phyloP scores from a whole-genome alignment of 2,797 vertebrate species.

The Dendrocincla tyrannina region DNA sequence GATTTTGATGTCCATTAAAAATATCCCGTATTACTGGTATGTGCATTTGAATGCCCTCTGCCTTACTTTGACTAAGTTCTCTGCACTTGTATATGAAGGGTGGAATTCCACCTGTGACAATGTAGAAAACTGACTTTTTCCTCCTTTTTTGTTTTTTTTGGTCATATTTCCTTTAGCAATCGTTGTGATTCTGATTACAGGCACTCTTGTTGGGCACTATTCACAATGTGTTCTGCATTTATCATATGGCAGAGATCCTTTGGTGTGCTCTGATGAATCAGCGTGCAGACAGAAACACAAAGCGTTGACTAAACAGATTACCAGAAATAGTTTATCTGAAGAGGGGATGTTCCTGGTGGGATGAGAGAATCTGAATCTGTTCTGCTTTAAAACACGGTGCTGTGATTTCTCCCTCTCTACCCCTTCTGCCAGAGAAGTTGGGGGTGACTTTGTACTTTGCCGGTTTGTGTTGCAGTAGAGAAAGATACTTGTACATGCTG shows the following conservation, averaged over 20 bases:
- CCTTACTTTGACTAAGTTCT: neutral
- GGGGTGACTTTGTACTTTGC: neutral
- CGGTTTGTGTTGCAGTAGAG: neutral
- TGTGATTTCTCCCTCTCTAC: neutral
- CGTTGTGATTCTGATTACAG: neutral
- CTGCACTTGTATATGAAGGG: fast-evolving
- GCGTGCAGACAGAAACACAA: neutral
- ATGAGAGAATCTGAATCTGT: neutral
- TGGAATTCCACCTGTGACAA: neutral
- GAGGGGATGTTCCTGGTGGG: neutral
- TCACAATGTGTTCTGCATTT: neutral
- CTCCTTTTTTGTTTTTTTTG: neutral
- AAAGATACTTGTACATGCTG: neutral
- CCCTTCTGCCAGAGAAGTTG: neutral
- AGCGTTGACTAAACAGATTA: neutral
- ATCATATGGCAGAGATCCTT: neutral
- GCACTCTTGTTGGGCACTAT: neutral
- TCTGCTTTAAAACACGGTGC: neutral
- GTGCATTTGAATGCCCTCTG: neutral
- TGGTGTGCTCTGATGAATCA: neutral
- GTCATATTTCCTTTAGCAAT: neutral
- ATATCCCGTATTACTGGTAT: neutral
- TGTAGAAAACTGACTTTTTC: neutral
- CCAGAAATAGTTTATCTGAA: neutral
- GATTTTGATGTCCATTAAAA: neutral